Percentiles rank a stretch among this genome's conserved stretches.
phyloP scores from a whole-genome alignment of 2,888 invertebrate species.

The Stenolophus ochropezus region DNA sequence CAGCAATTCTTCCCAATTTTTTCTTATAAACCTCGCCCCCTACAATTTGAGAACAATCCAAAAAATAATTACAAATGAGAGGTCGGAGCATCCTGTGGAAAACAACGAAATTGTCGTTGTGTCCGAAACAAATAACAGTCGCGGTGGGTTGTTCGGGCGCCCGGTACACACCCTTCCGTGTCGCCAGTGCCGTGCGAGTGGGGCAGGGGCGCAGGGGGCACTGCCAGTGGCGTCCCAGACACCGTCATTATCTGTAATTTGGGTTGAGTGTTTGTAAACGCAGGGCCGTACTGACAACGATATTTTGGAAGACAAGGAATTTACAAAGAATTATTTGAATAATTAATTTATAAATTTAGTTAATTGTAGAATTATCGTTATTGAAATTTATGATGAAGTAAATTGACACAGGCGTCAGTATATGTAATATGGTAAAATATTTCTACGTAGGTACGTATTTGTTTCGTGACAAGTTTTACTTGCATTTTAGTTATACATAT shows the following conservation, averaged over 20 bases:
- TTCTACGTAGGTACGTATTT: no score
- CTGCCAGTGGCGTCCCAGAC: constrained; percentile 21
- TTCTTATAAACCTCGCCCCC: not conserved
- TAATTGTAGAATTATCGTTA: no score
- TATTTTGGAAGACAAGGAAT: not conserved
- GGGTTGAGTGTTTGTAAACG: not conserved
- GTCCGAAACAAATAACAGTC: constrained; percentile 19
- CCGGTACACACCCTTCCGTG: constrained; percentile 22
- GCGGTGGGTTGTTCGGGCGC: constrained; percentile 4
- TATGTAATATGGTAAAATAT: no score
- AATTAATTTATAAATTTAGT: no score
- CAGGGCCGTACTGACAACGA: not conserved
- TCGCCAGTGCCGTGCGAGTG: not conserved
- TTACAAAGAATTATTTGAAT: no score
- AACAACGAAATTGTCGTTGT: constrained; percentile 24
- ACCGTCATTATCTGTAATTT: constrained; percentile 35
- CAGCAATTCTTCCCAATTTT: not conserved
- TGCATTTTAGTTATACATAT: no score
- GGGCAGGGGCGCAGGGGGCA: not conserved
- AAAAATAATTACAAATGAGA: constrained; percentile 12
- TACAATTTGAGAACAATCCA: constrained; percentile 21
- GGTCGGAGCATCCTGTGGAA: not conserved
- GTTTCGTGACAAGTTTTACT: no score
- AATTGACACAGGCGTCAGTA: no score
- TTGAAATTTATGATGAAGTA: no score